A percentile compares a stretch with the other conserved stretches of the same genome.
Evolutionary conservation across 2,113 vertebrate species (phyloP).

Genomic region (Protobothrops flavoviridis): DNA sequence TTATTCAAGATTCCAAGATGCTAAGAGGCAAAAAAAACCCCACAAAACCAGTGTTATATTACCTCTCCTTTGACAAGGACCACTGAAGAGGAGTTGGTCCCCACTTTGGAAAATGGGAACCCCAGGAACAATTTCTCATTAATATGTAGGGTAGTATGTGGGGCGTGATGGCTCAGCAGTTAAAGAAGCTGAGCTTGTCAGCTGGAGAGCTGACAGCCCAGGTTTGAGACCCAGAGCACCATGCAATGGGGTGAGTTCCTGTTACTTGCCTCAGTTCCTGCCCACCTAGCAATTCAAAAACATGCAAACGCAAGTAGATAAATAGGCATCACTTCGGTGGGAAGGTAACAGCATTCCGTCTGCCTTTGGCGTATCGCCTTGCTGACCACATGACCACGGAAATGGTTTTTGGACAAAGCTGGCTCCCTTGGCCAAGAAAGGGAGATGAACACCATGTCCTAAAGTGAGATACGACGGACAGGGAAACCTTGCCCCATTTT

Average conservation of each 20-base stretch:
- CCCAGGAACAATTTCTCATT: not conserved
- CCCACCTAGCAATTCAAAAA: not conserved
- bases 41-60: not conserved
- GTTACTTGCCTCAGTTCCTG: not conserved
- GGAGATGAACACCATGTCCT: not conserved
- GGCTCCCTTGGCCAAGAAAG: not conserved
- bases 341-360: not conserved
- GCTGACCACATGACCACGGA: not conserved
- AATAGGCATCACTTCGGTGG: not conserved
- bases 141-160: not conserved
- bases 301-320: not conserved
- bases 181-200: not conserved
- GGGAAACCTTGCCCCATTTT: not conserved
- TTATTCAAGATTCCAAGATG: constrained; percentile 37
- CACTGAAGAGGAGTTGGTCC: constrained; percentile 12
- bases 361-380: not conserved
- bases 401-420: not conserved
- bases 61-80: not conserved
- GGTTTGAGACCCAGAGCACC: not conserved
- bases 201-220: not conserved
- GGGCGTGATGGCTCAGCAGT: not conserved
- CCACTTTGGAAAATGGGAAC: not conserved
- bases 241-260: not conserved
- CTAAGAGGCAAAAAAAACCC: not conserved
- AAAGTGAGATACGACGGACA: not conserved